Evolutionary conservation across 2,797 vertebrate species (phyloP).

Genomic region (Erpetoichthys calabaricus): DNA sequence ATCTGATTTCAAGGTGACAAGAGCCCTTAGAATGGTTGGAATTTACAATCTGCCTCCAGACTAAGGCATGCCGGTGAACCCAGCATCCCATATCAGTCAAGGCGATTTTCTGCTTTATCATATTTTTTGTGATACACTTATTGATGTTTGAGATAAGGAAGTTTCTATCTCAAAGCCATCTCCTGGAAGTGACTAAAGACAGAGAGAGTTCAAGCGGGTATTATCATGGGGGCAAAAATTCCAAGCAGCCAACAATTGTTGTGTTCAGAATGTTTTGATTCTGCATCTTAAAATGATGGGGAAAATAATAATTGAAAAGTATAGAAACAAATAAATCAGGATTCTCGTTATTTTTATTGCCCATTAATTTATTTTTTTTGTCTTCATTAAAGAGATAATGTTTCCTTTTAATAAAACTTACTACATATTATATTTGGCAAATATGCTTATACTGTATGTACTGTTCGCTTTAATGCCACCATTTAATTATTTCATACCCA

Average conservation of each 20-base stretch:
- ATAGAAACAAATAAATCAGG: no score
- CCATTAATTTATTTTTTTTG: no score
- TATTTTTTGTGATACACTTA: constrained; percentile 16
- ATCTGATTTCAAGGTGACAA: constrained; percentile 38
- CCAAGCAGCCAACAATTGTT: neutral
- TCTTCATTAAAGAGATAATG: no score
- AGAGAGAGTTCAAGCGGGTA: constrained; percentile 15
- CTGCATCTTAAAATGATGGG: no score
- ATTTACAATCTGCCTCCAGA: constrained; percentile 26
- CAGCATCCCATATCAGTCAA: constrained; percentile 18
- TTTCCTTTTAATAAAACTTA: no score
- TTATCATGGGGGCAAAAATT: constrained; percentile 1
- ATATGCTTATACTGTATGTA: no score
- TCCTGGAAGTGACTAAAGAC: constrained; percentile 20
- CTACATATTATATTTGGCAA: no score
- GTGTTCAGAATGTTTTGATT: no score
- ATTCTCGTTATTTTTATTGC: no score
- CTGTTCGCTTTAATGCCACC: no score
- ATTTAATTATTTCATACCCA: no score
- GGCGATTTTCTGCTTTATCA: constrained; percentile 14
- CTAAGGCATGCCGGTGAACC: constrained; percentile 19
- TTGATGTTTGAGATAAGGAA: constrained; percentile 31
- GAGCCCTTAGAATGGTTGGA: constrained; percentile 22
- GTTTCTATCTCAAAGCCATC: constrained; percentile 28
- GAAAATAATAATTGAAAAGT: no score